Evolutionary conservation across 2,888 invertebrate genomes (phyloP).

Genomic region (Melipona beecheii): DNA sequence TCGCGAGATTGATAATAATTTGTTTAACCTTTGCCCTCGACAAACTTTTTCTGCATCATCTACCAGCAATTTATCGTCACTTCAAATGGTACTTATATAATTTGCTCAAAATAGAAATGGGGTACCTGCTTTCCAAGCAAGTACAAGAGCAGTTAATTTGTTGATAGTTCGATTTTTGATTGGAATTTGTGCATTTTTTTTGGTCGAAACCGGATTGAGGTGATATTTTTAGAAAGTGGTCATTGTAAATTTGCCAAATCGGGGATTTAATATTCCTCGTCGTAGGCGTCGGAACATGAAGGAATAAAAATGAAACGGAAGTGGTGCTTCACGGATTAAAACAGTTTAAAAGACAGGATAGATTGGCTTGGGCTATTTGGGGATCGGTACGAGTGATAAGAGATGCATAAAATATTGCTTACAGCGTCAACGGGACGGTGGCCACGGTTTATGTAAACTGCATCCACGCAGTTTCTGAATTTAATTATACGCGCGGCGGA

Average conservation of each 20-base stretch:
- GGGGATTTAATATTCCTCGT: not conserved
- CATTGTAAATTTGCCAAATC: not conserved
- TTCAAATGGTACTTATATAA: no score
- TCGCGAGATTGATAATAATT: no score
- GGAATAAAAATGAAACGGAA: not conserved
- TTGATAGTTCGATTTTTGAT: not conserved
- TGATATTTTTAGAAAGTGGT: not conserved
- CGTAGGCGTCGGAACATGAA: not conserved
- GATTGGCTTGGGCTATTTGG: not conserved
- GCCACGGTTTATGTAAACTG: not conserved
- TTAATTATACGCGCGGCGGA: slow-evolving; percentile 20
- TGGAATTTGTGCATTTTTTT: not conserved
- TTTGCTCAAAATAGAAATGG: no score
- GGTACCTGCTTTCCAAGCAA: no score
- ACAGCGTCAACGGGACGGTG: not conserved
- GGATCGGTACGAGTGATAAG: not conserved
- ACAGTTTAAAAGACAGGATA: no score
- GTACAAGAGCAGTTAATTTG: no score
- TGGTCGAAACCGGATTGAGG: not conserved
- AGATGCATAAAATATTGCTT: not conserved
- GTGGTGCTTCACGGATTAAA: not conserved
- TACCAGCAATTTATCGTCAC: no score
- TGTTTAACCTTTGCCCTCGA: no score
- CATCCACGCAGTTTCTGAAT: slow-evolving; percentile 11
- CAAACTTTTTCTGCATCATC: no score